These are phyloP conservation scores for Eupelmus urozonus DNA, from an alignment of 2,888 invertebrate genomes.

Conservation along the genomic window DNA sequence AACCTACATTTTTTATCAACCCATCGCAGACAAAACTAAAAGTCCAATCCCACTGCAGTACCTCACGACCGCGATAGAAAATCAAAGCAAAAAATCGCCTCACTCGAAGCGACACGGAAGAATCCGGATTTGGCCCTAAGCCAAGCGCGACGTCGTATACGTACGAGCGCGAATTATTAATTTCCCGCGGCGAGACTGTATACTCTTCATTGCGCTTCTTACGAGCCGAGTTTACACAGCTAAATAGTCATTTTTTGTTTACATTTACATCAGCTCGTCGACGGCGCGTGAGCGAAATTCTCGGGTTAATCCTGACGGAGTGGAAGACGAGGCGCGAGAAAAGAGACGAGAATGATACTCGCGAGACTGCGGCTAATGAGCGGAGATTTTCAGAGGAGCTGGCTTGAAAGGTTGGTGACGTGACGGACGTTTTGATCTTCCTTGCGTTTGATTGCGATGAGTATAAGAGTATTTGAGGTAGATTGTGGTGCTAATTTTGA, in stretches of 20 bases:
- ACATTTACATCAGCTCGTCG: slow-evolving; percentile 13
- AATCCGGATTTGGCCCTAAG: slow-evolving; percentile 19
- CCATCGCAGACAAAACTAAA: too few species aligned
- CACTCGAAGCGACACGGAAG: neutral
- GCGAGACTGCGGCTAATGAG: slow-evolving; percentile 12
- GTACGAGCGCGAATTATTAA: slow-evolving; percentile 26
- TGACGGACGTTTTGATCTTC: too few species aligned
- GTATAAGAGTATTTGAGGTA: too few species aligned
- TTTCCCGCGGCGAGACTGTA: too few species aligned
- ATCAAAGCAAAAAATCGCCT: too few species aligned
- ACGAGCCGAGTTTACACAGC: neutral
- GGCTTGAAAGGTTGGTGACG: too few species aligned
- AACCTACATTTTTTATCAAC: too few species aligned
- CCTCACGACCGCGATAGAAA: too few species aligned
- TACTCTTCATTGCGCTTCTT: neutral
- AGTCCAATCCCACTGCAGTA: too few species aligned
- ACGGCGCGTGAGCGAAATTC: neutral
- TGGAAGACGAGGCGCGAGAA: neutral
- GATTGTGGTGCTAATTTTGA: too few species aligned
- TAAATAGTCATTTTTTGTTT: slow-evolving; percentile 29
- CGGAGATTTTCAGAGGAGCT: slow-evolving; percentile 1
- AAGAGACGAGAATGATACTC: too few species aligned
- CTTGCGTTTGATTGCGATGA: too few species aligned
- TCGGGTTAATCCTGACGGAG: slow-evolving; percentile 11
- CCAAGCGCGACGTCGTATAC: slow-evolving; percentile 12